phyloP scores from a whole-genome alignment of 1,140 invertebrate species.

The Polypedilum pembai region DNA sequence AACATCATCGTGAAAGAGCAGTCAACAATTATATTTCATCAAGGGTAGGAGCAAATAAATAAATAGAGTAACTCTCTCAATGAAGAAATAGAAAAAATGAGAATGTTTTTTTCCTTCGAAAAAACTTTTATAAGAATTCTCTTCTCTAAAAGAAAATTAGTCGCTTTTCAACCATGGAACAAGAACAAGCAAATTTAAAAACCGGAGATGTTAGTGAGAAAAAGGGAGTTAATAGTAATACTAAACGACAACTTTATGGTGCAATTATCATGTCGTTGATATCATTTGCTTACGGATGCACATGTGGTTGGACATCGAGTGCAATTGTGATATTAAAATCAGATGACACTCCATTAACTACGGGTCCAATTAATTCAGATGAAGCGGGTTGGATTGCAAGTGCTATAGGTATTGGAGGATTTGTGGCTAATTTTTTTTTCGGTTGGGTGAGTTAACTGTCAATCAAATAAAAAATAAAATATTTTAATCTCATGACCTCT shows the following conservation, averaged over 20 bases:
- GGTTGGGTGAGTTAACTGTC: conserved; percentile 40
- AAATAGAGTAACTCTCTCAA: too few species aligned
- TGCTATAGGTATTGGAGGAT: conserved; percentile 45
- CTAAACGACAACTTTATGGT: not conserved
- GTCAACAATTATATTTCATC: too few species aligned
- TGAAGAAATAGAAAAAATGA: too few species aligned
- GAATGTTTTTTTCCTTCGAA: too few species aligned
- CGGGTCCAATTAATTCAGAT: conserved; percentile 36
- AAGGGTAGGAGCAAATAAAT: too few species aligned
- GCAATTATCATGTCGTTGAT: not conserved
- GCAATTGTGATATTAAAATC: conserved; percentile 45
- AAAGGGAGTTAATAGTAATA: too few species aligned
- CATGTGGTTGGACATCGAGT: conserved; percentile 47
- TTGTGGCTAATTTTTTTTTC: conserved; percentile 46
- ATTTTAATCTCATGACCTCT: not conserved
- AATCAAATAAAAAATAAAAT: not conserved
- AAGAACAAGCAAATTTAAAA: too few species aligned
- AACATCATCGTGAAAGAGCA: too few species aligned
- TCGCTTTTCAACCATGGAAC: too few species aligned
- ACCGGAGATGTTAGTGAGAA: too few species aligned
- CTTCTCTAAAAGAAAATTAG: too few species aligned
- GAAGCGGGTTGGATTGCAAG: conserved; percentile 50
- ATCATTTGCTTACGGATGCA: conserved; percentile 32
- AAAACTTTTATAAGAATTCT: too few species aligned
- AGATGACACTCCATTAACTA: conserved; percentile 35